Evolutionary conservation across 2,113 vertebrate genomes (phyloP), one percentile per base, ranked within the genome.

Genomic region (Oriolus oriolus): DNA sequence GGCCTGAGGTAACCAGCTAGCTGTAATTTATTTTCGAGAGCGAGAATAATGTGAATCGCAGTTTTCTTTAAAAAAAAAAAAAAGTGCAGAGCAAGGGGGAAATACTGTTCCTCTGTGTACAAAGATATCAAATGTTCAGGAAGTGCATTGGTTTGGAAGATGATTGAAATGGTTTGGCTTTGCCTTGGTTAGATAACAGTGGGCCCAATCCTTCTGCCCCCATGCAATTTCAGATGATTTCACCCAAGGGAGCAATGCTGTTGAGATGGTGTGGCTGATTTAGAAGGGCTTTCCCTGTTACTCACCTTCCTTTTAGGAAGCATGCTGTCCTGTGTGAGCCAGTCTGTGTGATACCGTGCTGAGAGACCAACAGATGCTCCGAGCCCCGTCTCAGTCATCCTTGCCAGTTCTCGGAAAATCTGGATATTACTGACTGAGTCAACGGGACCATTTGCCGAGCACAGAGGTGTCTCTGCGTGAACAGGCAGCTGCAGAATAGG

Each of bases 1-100:
- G 64, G 88, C 95, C 73, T 47, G 76, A 90, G 85, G 92, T 89
- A 79, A 85, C 53, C 39, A 74, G 82, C 75, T 89, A 69, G 49
- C 87, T 91, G 57, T 74, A 84, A 90, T 90, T 88, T 88, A n/a
- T 94, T 93, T 86, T 71, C 3, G 28, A 90, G 60, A 86, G 73
- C 0, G 1, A 91, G 31, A 81, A 74, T 84, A 77, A 84, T 27
- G 73, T 42, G 60, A 93, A 81, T 86, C 2, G 9, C 54, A 41
- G 50, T 84, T 87, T 69, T 54, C 11, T n/a, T 30, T 3, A 12
- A 27, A 64, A 39, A 39, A 54, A 78, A 78, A 71, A 73, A 85
- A 52, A 71, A 45, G 56, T 53, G 31, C 21, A 30, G 63, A 54
- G 59, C 33, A 84, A 59, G 27, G 47, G 50, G 47, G 11, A 84